Evolutionary conservation across 2,888 invertebrate species (phyloP).

Genomic region (Cheilosia pagana): DNA sequence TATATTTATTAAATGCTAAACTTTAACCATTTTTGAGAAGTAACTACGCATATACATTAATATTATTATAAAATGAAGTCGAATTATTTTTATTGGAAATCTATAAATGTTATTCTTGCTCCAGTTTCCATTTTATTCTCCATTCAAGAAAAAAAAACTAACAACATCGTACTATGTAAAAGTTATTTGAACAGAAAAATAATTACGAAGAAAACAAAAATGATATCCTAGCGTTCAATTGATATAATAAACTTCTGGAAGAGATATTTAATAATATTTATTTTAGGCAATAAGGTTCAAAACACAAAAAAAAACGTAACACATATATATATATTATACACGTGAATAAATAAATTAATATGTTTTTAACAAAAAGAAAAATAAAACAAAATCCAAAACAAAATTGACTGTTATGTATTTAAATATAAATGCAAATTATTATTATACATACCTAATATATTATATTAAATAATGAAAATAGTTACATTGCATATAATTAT

Average conservation of each 20-base stretch:
- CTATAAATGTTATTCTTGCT: constrained; percentile 37
- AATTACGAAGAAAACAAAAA: constrained; percentile 63
- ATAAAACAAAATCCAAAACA: constrained; percentile 39
- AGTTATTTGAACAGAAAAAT: constrained; percentile 44
- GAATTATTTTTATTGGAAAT: constrained; percentile 40
- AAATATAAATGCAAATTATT: constrained; percentile 48
- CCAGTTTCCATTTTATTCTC: constrained; percentile 46
- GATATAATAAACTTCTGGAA: constrained; percentile 38
- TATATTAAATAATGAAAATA: constrained; percentile 58
- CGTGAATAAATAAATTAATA: constrained; percentile 41
- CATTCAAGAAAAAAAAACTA: constrained; percentile 22
- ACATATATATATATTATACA: constrained; percentile 55
- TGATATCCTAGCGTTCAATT: constrained; percentile 72
- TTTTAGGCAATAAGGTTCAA: constrained; percentile 69
- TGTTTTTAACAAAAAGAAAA: constrained; percentile 51
- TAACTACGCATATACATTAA: constrained; percentile 46
- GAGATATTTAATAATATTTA: constrained; percentile 56
- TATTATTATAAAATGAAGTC: constrained; percentile 11
- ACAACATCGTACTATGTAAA: constrained; percentile 30
- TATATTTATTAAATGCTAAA: constrained; percentile 43
- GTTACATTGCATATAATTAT: constrained; percentile 56
- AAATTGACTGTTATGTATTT: constrained; percentile 73
- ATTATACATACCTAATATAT: constrained; percentile 52
- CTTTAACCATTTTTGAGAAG: constrained; percentile 31
- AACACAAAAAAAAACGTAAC: constrained; percentile 63